Percentiles rank a stretch among this genome's conserved stretches.
These are phyloP conservation scores for Eriocheir sinensis DNA, from an alignment of 1,140 invertebrate species.

Conservation along the genomic window DNA sequence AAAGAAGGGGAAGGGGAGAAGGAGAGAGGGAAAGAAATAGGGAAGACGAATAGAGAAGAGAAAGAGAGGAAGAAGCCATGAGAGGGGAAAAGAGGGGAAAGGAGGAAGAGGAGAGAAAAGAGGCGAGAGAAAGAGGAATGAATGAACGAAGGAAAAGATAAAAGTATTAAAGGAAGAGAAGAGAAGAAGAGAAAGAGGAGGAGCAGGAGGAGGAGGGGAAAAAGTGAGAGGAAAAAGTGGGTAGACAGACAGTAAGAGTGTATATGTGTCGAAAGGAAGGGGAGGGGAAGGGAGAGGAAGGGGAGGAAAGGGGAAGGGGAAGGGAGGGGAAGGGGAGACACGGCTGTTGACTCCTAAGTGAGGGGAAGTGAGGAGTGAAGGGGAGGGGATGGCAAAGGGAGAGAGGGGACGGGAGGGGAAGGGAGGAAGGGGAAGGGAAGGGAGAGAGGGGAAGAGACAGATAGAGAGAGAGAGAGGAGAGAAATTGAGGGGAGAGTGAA, in stretches of 20 bases:
- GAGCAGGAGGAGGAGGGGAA: not conserved
- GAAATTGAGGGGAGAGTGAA: conserved; percentile 32
- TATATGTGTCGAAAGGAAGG: too few relatives aligned
- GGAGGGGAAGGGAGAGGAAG: too few relatives aligned
- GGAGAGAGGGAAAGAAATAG: conserved; percentile 16
- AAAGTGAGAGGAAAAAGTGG: not conserved
- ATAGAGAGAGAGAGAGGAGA: conserved; percentile 21
- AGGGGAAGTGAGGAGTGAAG: not conserved
- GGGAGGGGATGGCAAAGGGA: not conserved
- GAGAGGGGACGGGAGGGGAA: not conserved
- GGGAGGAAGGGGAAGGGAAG: not conserved
- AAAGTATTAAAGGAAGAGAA: too few relatives aligned
- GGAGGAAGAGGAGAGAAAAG: conserved; percentile 37
- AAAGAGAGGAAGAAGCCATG: not conserved
- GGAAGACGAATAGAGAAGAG: not conserved
- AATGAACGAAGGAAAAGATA: not conserved
- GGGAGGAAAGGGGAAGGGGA: not conserved
- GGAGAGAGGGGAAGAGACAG: conserved; percentile 27
- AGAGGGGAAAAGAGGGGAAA: not conserved
- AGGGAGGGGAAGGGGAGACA: too few relatives aligned
- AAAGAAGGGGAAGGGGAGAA: not conserved
- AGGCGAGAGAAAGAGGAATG: conserved; percentile 25
- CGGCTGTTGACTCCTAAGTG: too few relatives aligned
- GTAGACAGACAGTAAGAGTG: too few relatives aligned
- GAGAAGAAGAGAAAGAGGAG: not conserved